Percentiles rank a stretch among this genome's conserved stretches.
phyloP scores from a whole-genome alignment of 2,888 invertebrate species.

The Thecocarcelia acutangulata region DNA sequence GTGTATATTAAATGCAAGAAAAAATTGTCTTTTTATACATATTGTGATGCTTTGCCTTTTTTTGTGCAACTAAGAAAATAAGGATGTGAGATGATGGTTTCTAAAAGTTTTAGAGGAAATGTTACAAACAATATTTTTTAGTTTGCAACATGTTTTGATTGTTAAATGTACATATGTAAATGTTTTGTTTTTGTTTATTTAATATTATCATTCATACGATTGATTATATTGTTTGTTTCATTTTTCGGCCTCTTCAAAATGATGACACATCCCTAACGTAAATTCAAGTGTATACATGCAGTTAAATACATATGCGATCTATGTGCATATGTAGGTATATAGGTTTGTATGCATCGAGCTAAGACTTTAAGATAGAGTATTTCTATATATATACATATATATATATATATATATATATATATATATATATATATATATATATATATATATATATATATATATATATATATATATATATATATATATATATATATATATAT shows the following conservation, averaged over 20 bases:
- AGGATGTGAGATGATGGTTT: not conserved
- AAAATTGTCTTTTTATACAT: constrained; percentile 35
- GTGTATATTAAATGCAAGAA: constrained; percentile 51
- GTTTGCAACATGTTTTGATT: constrained; percentile 1
- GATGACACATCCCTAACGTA: constrained; percentile 67
- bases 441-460: no score
- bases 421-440: no score
- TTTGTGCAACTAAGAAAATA: not conserved
- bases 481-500: no score
- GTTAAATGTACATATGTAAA: not conserved
- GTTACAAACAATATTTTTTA: not conserved
- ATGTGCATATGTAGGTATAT: not conserved
- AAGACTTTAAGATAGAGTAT: no score
- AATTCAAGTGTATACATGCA: constrained; percentile 44
- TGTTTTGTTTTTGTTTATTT: constrained; percentile 51
- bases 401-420: no score
- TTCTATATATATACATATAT: no score
- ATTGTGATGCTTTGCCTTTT: constrained; percentile 27
- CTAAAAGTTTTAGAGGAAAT: no score
- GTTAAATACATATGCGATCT: not conserved
- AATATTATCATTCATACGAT: constrained; percentile 54
- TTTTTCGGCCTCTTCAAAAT: constrained; percentile 37
- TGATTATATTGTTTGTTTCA: constrained; percentile 42
- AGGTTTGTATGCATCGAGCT: not conserved
- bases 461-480: no score